phyloP scores from a whole-genome alignment of 2,888 invertebrate species.

The Ephialtes manifestator region DNA sequence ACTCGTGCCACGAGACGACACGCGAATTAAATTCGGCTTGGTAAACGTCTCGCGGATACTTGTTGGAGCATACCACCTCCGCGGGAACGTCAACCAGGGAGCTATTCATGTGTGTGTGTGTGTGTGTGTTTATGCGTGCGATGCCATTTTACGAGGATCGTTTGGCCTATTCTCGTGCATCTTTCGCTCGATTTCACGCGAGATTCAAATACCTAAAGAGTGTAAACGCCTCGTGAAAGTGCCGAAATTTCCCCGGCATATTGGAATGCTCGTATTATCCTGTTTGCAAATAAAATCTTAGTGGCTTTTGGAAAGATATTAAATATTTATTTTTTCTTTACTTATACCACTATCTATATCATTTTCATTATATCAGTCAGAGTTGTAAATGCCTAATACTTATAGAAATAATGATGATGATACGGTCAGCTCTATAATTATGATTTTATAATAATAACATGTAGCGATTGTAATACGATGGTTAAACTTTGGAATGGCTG shows the following conservation, averaged over 20 bases:
- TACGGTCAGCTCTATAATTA: no score
- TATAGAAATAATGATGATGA: no score
- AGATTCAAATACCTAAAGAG: constrained; percentile 40
- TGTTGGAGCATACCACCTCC: constrained; percentile 60
- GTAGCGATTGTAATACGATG: no score
- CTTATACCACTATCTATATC: no score
- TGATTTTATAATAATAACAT: no score
- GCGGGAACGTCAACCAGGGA: constrained; percentile 17
- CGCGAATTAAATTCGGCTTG: constrained; percentile 69
- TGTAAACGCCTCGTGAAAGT: constrained; percentile 17
- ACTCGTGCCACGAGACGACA: constrained; percentile 68
- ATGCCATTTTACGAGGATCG: constrained; percentile 59
- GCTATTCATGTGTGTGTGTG: constrained; percentile 11
- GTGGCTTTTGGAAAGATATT: neutral
- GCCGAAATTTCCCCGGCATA: neutral
- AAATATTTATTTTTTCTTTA: neutral
- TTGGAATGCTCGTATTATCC: neutral
- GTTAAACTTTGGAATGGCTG: no score
- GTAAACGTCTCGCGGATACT: constrained; percentile 69
- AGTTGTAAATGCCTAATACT: no score
- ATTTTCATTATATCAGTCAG: no score
- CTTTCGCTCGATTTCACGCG: constrained; percentile 53
- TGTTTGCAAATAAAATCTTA: neutral
- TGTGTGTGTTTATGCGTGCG: constrained; percentile 42
- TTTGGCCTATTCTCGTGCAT: constrained; percentile 59